Evolutionary conservation across 2,113 vertebrate genomes (phyloP).

Genomic region (Carassius gibelio): DNA sequence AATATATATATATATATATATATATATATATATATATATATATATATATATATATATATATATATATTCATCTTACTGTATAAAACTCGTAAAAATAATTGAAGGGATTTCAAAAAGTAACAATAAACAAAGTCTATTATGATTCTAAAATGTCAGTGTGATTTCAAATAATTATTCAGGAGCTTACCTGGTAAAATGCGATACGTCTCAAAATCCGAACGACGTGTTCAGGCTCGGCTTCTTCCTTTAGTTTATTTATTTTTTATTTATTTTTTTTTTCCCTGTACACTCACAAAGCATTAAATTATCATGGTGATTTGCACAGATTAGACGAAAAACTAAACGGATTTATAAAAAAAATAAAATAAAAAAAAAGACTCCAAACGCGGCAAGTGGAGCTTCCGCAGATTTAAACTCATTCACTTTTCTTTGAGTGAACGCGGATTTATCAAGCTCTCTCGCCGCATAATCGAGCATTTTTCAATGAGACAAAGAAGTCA

Average conservation of each 20-base stretch:
- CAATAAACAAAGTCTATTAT: background rate
- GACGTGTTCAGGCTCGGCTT: background rate
- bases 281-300: background rate
- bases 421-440: conserved; percentile 18
- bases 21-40: no score
- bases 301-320: background rate
- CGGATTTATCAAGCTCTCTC: conserved; percentile 47
- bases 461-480: conserved; percentile 67
- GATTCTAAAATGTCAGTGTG: background rate
- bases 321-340: background rate
- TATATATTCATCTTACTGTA: background rate
- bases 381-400: background rate
- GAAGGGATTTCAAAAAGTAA: background rate
- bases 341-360: background rate
- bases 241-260: background rate
- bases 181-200: conserved; percentile 12
- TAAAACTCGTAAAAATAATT: background rate
- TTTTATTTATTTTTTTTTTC: background rate
- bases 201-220: conserved; percentile 4
- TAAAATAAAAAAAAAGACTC: background rate
- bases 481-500: conserved; percentile 82
- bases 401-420: background rate
- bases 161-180: background rate
- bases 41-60: no score
- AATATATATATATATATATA: no score